Conservation (phyloP, 1,140 invertebrate genomes). For the Philotrypesis tridentata region DNA sequence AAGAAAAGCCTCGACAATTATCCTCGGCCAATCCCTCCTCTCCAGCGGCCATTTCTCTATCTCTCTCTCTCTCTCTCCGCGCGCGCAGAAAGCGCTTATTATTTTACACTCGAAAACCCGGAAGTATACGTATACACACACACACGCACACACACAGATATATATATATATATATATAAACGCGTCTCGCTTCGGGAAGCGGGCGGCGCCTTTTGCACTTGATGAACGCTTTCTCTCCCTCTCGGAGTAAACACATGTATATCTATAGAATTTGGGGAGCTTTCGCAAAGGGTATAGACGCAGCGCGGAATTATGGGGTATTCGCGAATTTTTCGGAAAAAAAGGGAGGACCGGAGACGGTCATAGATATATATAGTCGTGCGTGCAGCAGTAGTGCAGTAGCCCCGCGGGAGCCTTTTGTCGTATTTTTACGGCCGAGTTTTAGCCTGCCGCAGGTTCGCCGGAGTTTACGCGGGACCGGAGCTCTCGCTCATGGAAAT, state of each 20-base stretch:
- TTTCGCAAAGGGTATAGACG: too few species aligned
- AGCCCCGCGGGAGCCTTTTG: background rate
- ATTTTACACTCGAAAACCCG: background rate
- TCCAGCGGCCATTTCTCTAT: background rate
- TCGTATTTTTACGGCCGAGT: slow-evolving; percentile 18
- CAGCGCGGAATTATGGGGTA: background rate
- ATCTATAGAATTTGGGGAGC: too few species aligned
- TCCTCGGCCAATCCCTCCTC: slow-evolving; percentile 12
- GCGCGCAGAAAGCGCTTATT: slow-evolving; percentile 12
- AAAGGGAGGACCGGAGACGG: background rate
- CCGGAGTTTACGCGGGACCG: background rate
- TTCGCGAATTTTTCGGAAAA: background rate
- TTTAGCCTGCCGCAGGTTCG: background rate
- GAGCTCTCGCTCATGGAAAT: slow-evolving; percentile 1
- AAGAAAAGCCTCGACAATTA: slow-evolving; percentile 16
- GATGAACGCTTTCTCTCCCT: slow-evolving; percentile 29
- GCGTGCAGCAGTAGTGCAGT: background rate
- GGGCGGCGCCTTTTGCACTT: background rate
- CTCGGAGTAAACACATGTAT: too few species aligned
- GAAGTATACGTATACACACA: too few species aligned
- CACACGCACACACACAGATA: background rate
- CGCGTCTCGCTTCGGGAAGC: background rate
- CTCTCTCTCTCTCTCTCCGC: background rate
- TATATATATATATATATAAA: too few species aligned
- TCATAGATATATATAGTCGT: too few species aligned